Evolutionary conservation across 2,113 vertebrate genomes (phyloP).

Genomic region (Rhinopomastus cyanomelas): DNA sequence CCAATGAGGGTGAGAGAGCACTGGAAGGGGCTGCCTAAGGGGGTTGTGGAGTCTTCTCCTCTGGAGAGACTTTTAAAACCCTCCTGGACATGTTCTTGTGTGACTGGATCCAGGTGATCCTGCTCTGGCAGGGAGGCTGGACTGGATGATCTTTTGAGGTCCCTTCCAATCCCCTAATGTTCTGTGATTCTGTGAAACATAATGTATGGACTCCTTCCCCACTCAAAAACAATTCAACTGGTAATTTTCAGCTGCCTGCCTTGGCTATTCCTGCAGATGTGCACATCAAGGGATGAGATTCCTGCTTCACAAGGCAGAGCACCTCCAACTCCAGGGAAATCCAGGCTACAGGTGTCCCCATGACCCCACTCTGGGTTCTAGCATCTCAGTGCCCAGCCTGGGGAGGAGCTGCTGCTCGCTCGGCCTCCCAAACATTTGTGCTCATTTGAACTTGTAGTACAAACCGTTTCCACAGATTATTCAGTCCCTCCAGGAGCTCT

Average conservation of each 20-base stretch:
- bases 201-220: background rate
- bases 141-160: no score
- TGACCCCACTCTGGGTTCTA: background rate
- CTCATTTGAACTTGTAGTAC: background rate
- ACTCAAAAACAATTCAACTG: background rate
- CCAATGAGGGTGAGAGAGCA: no score
- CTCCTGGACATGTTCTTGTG: no score
- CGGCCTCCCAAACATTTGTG: background rate
- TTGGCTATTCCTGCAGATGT: background rate
- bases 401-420: accelerated
- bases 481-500: background rate
- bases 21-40: no score
- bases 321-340: background rate
- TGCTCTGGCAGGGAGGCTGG: no score
- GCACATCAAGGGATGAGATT: background rate
- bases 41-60: no score
- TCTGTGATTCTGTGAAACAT: no score
- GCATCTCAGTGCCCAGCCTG: background rate
- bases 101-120: no score
- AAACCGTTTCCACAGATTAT: background rate
- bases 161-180: no score
- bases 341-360: background rate
- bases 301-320: background rate
- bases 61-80: no score
- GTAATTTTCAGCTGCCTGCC: background rate